Conservation (phyloP, 2,888 invertebrate genomes). For the Leptodirus hochenwartii region DNA sequence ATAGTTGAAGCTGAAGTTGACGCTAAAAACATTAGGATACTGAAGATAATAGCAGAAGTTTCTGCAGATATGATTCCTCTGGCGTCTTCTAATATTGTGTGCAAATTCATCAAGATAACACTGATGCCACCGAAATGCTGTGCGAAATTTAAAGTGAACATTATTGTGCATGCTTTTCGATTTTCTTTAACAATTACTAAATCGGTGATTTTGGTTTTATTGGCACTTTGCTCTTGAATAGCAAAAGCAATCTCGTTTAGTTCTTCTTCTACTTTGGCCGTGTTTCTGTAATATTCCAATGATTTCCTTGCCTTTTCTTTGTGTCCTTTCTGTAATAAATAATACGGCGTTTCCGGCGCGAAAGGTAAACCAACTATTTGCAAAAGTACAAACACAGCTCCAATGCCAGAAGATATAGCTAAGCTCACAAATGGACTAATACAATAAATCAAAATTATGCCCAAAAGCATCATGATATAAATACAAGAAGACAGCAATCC, state of each 20-base stretch:
- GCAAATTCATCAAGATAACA: constrained; percentile 26
- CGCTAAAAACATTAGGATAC: constrained; percentile 21
- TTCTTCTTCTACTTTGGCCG: constrained; percentile 19
- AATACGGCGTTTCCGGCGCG: constrained; percentile 27
- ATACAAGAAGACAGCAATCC: constrained; percentile 24
- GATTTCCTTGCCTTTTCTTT: constrained; percentile 19
- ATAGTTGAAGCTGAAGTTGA: constrained; percentile 18
- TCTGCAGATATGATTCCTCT: constrained; percentile 19
- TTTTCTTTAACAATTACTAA: constrained; percentile 21
- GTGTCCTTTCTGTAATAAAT: constrained; percentile 18
- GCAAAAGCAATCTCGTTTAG: constrained; percentile 21
- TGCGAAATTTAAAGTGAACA: constrained; percentile 22
- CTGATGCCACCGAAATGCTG: constrained; percentile 25
- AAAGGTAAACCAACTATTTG: constrained; percentile 22
- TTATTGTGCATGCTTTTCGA: constrained; percentile 22
- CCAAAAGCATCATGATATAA: constrained; percentile 24
- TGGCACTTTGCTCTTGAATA: constrained; percentile 21
- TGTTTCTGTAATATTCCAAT: constrained; percentile 17
- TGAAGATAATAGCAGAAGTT: constrained; percentile 22
- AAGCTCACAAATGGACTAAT: constrained; percentile 23
- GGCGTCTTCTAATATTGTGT: constrained; percentile 21
- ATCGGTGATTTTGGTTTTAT: constrained; percentile 22
- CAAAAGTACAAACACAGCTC: constrained; percentile 16
- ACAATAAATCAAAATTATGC: constrained; percentile 22
- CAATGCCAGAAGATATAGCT: constrained; percentile 20